A percentile compares a stretch with the other conserved stretches of the same genome.
These are phyloP conservation scores for Heliothis peltigera DNA, from an alignment of 2,888 invertebrate genomes.

Conservation along the genomic window DNA sequence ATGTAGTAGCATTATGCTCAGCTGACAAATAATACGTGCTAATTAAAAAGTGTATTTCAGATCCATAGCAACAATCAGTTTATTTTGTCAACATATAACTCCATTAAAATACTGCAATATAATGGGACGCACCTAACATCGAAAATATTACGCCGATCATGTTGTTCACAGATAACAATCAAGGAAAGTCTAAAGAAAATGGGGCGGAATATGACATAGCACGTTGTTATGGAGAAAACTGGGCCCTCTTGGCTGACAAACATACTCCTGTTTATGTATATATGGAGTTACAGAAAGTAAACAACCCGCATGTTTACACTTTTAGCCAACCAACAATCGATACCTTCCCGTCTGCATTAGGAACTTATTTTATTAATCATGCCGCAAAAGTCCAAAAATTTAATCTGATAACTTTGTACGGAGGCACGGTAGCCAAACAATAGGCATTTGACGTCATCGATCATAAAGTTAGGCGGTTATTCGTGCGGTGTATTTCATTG, in stretches of 20 bases:
- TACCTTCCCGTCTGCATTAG: conserved; percentile 31
- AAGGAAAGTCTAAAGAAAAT: conserved; percentile 35
- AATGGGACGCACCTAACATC: conserved; percentile 1
- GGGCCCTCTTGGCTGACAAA: conserved; percentile 22
- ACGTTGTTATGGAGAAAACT: conserved; percentile 39
- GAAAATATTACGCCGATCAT: conserved; percentile 30
- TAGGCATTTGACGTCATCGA: conserved; percentile 30
- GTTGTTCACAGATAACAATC: conserved; percentile 36
- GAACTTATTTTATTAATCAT: conserved; percentile 45
- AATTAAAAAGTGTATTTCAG: conserved; percentile 73
- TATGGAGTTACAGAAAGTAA: conserved; percentile 42
- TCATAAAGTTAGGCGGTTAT: conserved; percentile 39
- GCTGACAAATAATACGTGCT: conserved; percentile 73
- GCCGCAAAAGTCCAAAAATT: conserved; percentile 30
- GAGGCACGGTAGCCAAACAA: conserved; percentile 40
- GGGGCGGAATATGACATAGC: conserved; percentile 15
- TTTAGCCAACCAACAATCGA: conserved; percentile 35
- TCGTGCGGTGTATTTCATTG: conserved; percentile 34
- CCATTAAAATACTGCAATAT: conserved; percentile 1
- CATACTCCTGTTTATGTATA: conserved; percentile 29
- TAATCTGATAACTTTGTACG: conserved; percentile 38
- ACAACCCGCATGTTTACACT: conserved; percentile 47
- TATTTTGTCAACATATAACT: background rate
- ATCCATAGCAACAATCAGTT: background rate
- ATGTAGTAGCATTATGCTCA: conserved; percentile 65